Conservation (phyloP, 2,113 vertebrate species). For the Eptatretus burgeri region DNA sequence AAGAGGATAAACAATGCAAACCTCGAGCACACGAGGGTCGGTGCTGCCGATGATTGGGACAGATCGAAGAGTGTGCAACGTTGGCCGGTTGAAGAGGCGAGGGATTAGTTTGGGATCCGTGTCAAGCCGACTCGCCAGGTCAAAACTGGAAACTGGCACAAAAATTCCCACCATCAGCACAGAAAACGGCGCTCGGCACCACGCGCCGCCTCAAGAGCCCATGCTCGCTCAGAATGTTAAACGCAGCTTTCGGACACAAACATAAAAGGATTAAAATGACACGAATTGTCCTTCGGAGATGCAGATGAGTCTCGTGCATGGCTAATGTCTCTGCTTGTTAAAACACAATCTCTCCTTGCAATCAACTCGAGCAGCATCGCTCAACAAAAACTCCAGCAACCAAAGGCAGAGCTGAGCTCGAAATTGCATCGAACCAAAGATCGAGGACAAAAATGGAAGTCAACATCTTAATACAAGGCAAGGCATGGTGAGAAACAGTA, state of each 20-base stretch:
- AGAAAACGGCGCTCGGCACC: neutral
- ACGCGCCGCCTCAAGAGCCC: neutral
- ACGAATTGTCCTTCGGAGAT: neutral
- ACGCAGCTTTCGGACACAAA: neutral
- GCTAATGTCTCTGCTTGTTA: too few species aligned
- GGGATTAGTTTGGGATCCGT: constrained; percentile 42
- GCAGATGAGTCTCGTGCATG: neutral
- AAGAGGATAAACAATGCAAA: too few species aligned
- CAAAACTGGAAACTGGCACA: constrained; percentile 19
- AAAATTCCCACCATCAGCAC: fast-evolving
- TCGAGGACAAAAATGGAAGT: too few species aligned
- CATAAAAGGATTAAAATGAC: neutral
- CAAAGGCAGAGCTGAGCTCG: too few species aligned
- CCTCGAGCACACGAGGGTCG: constrained; percentile 7
- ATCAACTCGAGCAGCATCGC: too few species aligned
- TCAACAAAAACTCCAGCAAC: too few species aligned
- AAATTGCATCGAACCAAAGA: too few species aligned
- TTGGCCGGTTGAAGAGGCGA: constrained; percentile 57
- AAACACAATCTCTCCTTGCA: too few species aligned
- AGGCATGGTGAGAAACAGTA: too few species aligned
- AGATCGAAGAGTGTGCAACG: constrained; percentile 32
- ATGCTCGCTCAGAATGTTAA: neutral
- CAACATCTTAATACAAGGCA: too few species aligned
- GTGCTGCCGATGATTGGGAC: constrained; percentile 31
- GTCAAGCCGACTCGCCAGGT: constrained; percentile 37